Conservation (phyloP, 2,113 vertebrate genomes). For the Sminthopsis crassicaudata region DNA sequence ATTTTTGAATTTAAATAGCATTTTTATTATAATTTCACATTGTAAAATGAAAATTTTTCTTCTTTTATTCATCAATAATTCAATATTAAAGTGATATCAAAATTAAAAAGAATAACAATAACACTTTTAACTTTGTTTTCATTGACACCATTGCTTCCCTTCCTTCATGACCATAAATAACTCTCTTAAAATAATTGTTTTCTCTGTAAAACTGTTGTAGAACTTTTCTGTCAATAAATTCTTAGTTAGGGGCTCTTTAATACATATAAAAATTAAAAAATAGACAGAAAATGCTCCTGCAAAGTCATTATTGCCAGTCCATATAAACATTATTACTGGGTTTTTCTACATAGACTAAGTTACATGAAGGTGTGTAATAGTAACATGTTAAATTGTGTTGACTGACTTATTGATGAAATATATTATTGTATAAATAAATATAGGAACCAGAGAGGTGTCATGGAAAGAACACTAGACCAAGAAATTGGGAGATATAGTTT, state of each 20-base stretch:
- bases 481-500: background rate
- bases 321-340: constrained; percentile 36
- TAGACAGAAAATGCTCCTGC: constrained; percentile 52
- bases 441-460: too few relatives aligned
- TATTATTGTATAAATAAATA: too few relatives aligned
- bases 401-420: background rate
- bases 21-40: background rate
- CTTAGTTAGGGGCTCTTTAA: constrained; percentile 46
- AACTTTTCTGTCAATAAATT: constrained; percentile 1
- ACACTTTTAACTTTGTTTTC: background rate
- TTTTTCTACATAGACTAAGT: background rate
- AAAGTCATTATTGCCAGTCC: constrained; percentile 51
- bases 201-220: constrained; percentile 31
- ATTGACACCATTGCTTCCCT: background rate
- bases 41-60: background rate
- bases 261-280: constrained; percentile 53
- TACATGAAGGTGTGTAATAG: background rate
- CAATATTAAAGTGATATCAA: background rate
- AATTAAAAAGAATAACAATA: background rate
- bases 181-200: background rate
- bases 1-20: background rate
- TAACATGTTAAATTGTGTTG: background rate
- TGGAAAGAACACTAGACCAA: background rate
- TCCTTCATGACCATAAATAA: background rate
- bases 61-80: too few relatives aligned